Evolutionary conservation across 1,140 invertebrate genomes (phyloP), one percentile per base, ranked within the genome.

Genomic region (Bombus superbus): DNA sequence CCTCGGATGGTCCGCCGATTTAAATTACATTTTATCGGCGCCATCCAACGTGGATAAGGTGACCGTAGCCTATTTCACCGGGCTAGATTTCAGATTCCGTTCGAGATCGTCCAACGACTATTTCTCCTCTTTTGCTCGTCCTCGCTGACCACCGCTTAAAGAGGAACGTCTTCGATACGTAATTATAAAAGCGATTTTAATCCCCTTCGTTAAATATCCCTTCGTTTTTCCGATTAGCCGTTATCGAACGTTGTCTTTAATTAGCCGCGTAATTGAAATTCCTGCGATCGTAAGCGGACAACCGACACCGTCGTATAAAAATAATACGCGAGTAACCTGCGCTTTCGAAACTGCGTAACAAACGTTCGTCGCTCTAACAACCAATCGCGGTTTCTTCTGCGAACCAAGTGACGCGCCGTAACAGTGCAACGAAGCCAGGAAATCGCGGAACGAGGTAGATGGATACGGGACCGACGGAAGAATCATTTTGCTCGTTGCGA

Each of bases 11-110:
- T 57, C 10, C 11, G 73, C 47, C 80, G 71, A 86, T 85, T 91
- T 91, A 91, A 89, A 90, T 90, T 90, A 89, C 89, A 89, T 90
- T 90, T 90, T 83, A 87, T 85, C 83, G 78, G 28, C 59, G 42
- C 69, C 76, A 35, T 11, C 28, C 10, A 38, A 6, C 40, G 42
- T 64, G 71, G n/a, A 75, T 79, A 81, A 81, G 53, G 57, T 40
- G 83, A 53, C n/a, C n/a, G 42, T 57, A 40, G 28, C 22, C 57
- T 38, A 66, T 81, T 73, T 73, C 11, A 57, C 8, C 8, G 11
- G 35, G 11, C 6, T 22, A 22, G 53, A 25, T 35, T 28, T n/a
- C 22, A 38, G 25, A 53, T 79, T 84, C 75, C 53, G 22, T n/a
- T 47, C 47, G 13, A 9, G 53, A 57, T 78, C 35, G 38, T 13